Evolutionary conservation across 2,797 vertebrate genomes (phyloP).

Genomic region (Gadopsis marmoratus): DNA sequence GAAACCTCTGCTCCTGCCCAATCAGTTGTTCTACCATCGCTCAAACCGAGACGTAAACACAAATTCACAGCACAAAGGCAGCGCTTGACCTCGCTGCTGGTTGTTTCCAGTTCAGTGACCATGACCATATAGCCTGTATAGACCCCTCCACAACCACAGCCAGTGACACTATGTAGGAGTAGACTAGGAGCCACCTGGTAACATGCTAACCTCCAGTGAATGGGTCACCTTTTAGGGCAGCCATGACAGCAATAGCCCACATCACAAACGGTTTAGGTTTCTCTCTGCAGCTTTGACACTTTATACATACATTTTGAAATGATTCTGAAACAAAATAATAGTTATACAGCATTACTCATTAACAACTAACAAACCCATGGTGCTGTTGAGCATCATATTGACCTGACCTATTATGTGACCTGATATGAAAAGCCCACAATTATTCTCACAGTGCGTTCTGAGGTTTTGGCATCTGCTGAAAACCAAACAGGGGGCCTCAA

Average conservation of each 20-base stretch:
- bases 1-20: background rate
- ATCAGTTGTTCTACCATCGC: background rate
- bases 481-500: constrained; percentile 70
- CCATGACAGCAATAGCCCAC: background rate
- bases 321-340: background rate
- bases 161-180: background rate
- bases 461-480: constrained; percentile 53
- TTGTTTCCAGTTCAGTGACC: constrained; percentile 21
- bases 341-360: background rate
- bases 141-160: background rate
- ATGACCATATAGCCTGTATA: background rate
- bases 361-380: background rate
- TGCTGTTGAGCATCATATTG: background rate
- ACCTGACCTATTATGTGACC: constrained; percentile 24
- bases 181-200: background rate
- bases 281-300: background rate
- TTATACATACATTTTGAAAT: background rate
- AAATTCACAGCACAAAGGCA: constrained; percentile 19
- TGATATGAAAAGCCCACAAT: constrained; percentile 33
- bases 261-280: background rate
- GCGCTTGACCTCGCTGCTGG: constrained; percentile 2
- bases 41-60: background rate
- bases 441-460: constrained; percentile 37
- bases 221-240: constrained; percentile 12
- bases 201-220: background rate